Percentiles rank a stretch among this genome's conserved stretches.
Conservation (phyloP, 2,113 vertebrate genomes). For the Cygnus buccinator region DNA sequence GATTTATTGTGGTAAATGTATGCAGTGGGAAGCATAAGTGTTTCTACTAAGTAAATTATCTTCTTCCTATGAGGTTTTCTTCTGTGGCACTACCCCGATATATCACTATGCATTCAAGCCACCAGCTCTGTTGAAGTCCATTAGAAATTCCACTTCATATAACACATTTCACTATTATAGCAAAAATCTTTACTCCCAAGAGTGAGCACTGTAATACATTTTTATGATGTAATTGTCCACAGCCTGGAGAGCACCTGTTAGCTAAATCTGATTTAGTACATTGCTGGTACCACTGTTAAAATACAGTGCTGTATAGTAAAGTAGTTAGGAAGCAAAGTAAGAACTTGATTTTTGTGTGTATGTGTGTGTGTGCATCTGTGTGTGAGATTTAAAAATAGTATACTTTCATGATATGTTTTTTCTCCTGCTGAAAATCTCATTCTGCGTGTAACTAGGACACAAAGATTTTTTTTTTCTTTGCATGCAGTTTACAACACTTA, state of each 20-base stretch:
- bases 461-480: background rate
- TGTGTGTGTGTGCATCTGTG: background rate
- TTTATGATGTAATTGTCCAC: slow-evolving; percentile 57
- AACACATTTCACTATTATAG: slow-evolving; percentile 44
- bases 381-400: background rate
- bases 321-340: background rate
- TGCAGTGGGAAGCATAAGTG: slow-evolving; percentile 50
- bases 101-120: background rate
- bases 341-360: background rate
- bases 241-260: slow-evolving; percentile 45
- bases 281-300: slow-evolving; percentile 20
- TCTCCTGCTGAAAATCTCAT: background rate
- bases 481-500: background rate
- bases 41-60: slow-evolving; percentile 50
- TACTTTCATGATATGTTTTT: background rate
- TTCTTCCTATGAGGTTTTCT: slow-evolving; percentile 41
- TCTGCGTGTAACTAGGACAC: background rate
- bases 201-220: slow-evolving; percentile 46
- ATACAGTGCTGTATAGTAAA: background rate
- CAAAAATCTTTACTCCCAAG: slow-evolving; percentile 53
- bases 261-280: slow-evolving; percentile 46
- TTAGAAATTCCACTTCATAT: slow-evolving; percentile 57
- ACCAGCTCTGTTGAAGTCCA: slow-evolving; percentile 39
- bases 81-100: background rate
- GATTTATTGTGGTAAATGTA: slow-evolving; percentile 66